Base-by-base conservation (phyloP, 2,888 invertebrate genomes). In the Tillus elongatus region DNA sequence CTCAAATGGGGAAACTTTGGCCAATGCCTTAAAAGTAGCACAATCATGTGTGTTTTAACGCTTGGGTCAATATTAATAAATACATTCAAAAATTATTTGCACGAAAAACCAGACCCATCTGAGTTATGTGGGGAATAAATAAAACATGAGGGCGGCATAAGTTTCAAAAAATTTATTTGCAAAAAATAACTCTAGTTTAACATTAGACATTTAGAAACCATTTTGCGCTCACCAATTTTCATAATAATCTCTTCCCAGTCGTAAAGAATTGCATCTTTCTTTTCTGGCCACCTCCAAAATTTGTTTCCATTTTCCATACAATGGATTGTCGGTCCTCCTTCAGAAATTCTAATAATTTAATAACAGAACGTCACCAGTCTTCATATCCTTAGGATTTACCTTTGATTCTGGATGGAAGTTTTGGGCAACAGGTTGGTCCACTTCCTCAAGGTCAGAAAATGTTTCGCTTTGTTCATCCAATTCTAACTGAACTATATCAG, bases 231-330 rank as follows among this genome's bases (percentile, higher is more conserved):
- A 13, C 15, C 10, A 13, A 13, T 30, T 30, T 30, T 30, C 30
- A 30, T 30, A 13, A 30, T 30, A 10, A 30, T 10, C 8, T 30
- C 30, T 10, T 30, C 13, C 30, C 30, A 30, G 10, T 10, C 15
- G 30, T 30, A 13, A 8, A 12, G 10, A 30, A 30, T 1, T 30
- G 30, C 2, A 2, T 30, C 30, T 9, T 30, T n/a, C n/a, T 30
- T 30, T 30, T 30, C 30, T 30, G 30, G 30, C 30, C 30, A 30
- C 3, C 30, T 30, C 30, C 30, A 30, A 30, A 30, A 30, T 30
- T 30, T 30, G 10, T n/a, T 30, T 12, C 12, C 30, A 9, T 30
- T 30, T 30, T 30, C 30, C 30, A 30, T 30, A 30, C 30, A 30
- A 10, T 30, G 13, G 14, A 30, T 15, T 30, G 30, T 30, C n/a